Evolutionary conservation across 2,888 invertebrate genomes (phyloP), one percentile per base, ranked within the genome.

Genomic region (Drosophila algonquin): DNA sequence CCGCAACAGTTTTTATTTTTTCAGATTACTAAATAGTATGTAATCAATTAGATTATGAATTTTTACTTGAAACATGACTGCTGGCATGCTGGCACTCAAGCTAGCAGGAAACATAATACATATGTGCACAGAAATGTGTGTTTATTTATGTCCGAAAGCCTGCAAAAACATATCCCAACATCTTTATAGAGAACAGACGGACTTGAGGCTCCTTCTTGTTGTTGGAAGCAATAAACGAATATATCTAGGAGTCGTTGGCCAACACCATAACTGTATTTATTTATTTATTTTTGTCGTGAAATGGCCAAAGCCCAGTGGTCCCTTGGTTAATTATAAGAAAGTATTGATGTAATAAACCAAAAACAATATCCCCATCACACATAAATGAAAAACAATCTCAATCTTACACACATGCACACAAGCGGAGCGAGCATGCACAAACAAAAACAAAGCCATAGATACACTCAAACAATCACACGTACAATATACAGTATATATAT

Each of bases 271-370:
- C 7, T 44, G 50, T 68, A n/a, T n/a, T n/a, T n/a, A n/a, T 68
- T 27, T 68, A 56, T 55, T 35, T 54, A 30, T 24, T 51, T 44
- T 10, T 27, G 30, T 8, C 32, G 10, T 7, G 16, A 63, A 62
- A 54, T 68, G 6, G 10, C 14, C 9, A 21, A 21, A 12, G 56
- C 68, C 51, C 10, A 35, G 27, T 35, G 47, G 51, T 46, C n/a
- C n/a, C 51, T 57, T 12, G 47, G 61, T 56, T 75, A 76, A 75
- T 75, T 71, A 71, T 61, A 61, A 63, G 53, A 71, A 75, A 75
- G 76, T 65, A 71, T 71, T 76, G 44, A 62, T 59, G 65, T 35
- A 59, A 52, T 59, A 46, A 61, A 54, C 53, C 48, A 51, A 47
- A 16, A 32, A 44, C 62, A 61, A 58, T 61, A 54, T 63, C n/a